Percentiles rank a stretch among this genome's conserved stretches.
phyloP scores from a whole-genome alignment of 2,888 invertebrate genomes.

The Metalampra italica region DNA sequence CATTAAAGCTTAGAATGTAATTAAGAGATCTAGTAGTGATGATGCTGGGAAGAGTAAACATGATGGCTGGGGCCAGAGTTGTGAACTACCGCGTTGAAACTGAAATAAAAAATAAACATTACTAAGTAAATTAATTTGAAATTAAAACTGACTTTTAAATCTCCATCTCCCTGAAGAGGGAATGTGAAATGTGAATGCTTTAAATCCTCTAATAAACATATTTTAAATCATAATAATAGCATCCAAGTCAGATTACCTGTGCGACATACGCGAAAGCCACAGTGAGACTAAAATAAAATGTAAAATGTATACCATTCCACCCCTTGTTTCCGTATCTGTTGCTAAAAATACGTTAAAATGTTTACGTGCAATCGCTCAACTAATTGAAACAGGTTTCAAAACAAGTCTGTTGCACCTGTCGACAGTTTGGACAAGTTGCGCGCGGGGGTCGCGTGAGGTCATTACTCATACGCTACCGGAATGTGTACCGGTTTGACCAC shows the following conservation, averaged over 20 bases:
- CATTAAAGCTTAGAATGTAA: constrained; percentile 18
- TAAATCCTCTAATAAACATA: no score
- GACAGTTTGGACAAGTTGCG: constrained; percentile 19
- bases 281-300: no score
- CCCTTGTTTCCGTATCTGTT: not conserved
- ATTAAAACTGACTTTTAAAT: no score
- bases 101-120: constrained; percentile 38
- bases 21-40: constrained; percentile 47
- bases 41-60: constrained; percentile 61
- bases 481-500: constrained; percentile 58
- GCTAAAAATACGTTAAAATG: constrained; percentile 11
- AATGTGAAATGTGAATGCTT: no score
- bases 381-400: constrained; percentile 34
- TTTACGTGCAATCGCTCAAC: constrained; percentile 8
- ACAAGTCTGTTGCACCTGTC: constrained; percentile 34
- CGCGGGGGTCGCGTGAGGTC: constrained; percentile 56
- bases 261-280: no score
- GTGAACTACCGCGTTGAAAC: constrained; percentile 72
- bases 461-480: constrained; percentile 50
- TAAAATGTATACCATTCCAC: no score
- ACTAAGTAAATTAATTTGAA: not conserved
- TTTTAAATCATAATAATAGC: no score
- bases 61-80: constrained; percentile 72
- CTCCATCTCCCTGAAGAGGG: no score
- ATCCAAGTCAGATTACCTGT: no score